phyloP scores from a whole-genome alignment of 2,797 vertebrate species.

The Anolis apletophallus region DNA sequence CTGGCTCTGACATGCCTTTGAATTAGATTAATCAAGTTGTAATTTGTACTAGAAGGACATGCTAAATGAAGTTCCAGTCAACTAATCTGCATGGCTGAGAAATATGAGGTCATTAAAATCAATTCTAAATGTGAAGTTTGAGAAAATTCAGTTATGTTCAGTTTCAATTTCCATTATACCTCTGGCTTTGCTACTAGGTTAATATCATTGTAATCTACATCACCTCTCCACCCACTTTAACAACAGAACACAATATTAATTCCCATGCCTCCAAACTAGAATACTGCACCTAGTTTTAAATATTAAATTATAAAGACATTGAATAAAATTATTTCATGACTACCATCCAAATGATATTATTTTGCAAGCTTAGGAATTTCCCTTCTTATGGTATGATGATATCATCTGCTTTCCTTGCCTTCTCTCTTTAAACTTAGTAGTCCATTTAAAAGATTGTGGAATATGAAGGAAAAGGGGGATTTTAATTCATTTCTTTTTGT shows the following conservation, averaged over 20 bases:
- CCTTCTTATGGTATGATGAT: neutral
- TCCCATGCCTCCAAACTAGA: neutral
- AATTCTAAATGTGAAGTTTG: conserved; percentile 30
- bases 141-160: conserved; percentile 24
- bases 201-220: neutral
- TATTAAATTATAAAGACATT: neutral
- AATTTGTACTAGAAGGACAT: conserved; percentile 12
- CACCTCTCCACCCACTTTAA: neutral
- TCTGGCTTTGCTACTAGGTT: neutral
- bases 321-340: neutral
- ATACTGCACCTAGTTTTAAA: conserved; percentile 5
- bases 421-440: neutral
- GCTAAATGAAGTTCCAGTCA: conserved; percentile 10
- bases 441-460: neutral
- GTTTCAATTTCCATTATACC: conserved; percentile 6
- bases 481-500: neutral
- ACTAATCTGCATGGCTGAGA: neutral
- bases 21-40: neutral
- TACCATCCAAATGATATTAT: neutral
- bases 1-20: conserved; percentile 23
- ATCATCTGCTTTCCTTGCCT: neutral
- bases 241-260: conserved; percentile 11
- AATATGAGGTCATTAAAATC: conserved; percentile 23
- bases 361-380: neutral
- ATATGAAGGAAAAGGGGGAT: neutral